Base-by-base conservation (phyloP, 2,113 vertebrate genomes). In the Piprites chloris region DNA sequence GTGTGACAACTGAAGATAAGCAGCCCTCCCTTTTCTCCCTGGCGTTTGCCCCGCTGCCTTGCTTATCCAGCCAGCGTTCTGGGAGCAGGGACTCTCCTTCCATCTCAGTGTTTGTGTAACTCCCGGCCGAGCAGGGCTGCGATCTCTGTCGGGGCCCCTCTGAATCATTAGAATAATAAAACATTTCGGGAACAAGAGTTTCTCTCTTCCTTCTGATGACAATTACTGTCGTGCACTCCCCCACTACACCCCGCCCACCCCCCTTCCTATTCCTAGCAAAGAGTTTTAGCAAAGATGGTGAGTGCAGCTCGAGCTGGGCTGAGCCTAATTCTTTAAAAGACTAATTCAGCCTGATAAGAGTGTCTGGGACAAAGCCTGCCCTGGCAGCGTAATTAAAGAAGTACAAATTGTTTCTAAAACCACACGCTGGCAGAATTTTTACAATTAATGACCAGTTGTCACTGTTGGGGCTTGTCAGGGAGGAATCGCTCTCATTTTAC, bases 351-450 rank as follows among this genome's bases (percentile, higher is more conserved):
- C 88, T 66, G 71, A 32, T 90, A 61, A 83, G 87, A 76, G 62
- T 2, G 56, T 47, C 41, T 1, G 4, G 79, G 78, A 91, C 82
- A 93, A 94, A 95, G 85, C 82, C 73, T 78, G 66, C 44, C 35
- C 49, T 10, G 16, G 56, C 44, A 85, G 75, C 3, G 23, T 78
- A 74, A 94, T 94, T 96, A 87, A 94, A 95, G 93, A 77, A 92
- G 76, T 92, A 84, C 76, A 78, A 94, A 87, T 95, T 71, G 76
- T 81, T 95, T 95, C 89, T 75, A 85, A 92, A 96, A 84, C 95
- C 83, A 92, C 93, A 92, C 1, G 17, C 89, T 89, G 95, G 91
- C 89, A 92, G 89, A 84, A 72, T 92, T 95, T 92, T 93, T 84
- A 89, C 82, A 82, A 88, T 93, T 92, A 95, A 88, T 74, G 94